Percentiles rank a stretch among this genome's conserved stretches.
These are phyloP conservation scores for Rutilus rutilus DNA, from an alignment of 2,113 vertebrate species.

Conservation along the genomic window DNA sequence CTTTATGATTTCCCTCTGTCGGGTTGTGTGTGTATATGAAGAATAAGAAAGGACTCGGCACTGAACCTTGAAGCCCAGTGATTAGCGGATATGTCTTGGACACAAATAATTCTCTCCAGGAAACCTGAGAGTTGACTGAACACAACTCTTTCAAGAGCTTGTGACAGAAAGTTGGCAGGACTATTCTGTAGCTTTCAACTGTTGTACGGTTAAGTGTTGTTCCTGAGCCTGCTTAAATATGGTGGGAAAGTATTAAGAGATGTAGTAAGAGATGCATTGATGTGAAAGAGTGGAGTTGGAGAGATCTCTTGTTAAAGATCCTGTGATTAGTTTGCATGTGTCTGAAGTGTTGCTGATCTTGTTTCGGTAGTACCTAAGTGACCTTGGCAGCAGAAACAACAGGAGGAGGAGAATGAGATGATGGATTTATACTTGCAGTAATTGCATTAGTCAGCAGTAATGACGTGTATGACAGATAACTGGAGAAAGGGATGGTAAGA, in stretches of 20 bases:
- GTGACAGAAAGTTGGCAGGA: background rate
- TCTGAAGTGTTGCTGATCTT: background rate
- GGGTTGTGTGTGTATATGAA: background rate
- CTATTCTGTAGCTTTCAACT: background rate
- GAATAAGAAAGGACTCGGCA: background rate
- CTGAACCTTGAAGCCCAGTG: background rate
- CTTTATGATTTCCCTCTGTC: too few species aligned
- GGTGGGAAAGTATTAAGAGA: background rate
- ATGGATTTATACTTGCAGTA: background rate
- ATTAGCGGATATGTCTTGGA: background rate
- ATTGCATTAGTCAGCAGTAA: background rate
- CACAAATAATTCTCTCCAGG: background rate
- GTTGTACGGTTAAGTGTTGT: background rate
- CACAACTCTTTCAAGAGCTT: background rate
- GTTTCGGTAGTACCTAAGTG: background rate
- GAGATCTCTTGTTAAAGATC: background rate
- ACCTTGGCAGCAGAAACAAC: background rate
- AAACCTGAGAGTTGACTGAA: background rate
- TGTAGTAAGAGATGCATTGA: background rate
- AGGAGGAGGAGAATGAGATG: background rate
- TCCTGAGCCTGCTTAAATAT: background rate
- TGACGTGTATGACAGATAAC: background rate
- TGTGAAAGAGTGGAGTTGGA: background rate
- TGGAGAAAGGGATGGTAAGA: background rate
- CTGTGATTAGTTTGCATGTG: background rate